Percentiles rank a stretch among this genome's conserved stretches.
phyloP scores from a whole-genome alignment of 1,140 invertebrate genomes.

The Chironomus tepperi region DNA sequence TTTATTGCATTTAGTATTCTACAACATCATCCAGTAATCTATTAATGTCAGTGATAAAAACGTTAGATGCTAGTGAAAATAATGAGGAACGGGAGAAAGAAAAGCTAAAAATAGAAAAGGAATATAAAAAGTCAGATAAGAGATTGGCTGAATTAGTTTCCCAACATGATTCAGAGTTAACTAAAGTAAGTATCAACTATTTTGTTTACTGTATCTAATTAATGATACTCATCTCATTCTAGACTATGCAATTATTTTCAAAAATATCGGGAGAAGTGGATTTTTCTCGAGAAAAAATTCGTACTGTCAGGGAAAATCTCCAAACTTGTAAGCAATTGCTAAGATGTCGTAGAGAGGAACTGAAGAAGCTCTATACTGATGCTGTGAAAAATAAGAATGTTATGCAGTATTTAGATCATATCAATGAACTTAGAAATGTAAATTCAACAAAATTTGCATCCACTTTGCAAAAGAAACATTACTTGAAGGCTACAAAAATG shows the following conservation, averaged over 20 bases:
- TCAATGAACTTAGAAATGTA: conserved; percentile 48
- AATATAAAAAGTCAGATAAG: conserved; percentile 84
- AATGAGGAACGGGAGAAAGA: conserved; percentile 91
- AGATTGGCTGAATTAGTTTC: conserved; percentile 81
- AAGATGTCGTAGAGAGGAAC: conserved; percentile 83
- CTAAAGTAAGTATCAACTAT: conserved; percentile 48
- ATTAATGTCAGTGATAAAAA: conserved; percentile 86
- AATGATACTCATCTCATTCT: not conserved
- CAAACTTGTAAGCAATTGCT: conserved; percentile 83
- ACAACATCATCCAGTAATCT: conserved; percentile 55
- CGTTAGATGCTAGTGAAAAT: conserved; percentile 83
- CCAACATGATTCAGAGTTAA: conserved; percentile 78
- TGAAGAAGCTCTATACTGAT: conserved; percentile 87
- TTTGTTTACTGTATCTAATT: conserved; percentile 21
- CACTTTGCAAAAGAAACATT: conserved; percentile 54
- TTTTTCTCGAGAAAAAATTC: conserved; percentile 67
- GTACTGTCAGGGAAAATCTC: conserved; percentile 79
- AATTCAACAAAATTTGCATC: conserved; percentile 9
- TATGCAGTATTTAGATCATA: conserved; percentile 76
- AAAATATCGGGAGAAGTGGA: conserved; percentile 38
- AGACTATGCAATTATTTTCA: conserved; percentile 34
- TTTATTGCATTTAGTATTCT: not conserved
- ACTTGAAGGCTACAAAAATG: conserved; percentile 76
- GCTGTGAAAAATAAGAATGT: conserved; percentile 88
- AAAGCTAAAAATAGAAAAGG: conserved; percentile 85